Percentiles rank a stretch among this genome's conserved stretches.
These are phyloP conservation scores for Caranx melampygus DNA, from an alignment of 2,113 vertebrate genomes.

Conservation along the genomic window DNA sequence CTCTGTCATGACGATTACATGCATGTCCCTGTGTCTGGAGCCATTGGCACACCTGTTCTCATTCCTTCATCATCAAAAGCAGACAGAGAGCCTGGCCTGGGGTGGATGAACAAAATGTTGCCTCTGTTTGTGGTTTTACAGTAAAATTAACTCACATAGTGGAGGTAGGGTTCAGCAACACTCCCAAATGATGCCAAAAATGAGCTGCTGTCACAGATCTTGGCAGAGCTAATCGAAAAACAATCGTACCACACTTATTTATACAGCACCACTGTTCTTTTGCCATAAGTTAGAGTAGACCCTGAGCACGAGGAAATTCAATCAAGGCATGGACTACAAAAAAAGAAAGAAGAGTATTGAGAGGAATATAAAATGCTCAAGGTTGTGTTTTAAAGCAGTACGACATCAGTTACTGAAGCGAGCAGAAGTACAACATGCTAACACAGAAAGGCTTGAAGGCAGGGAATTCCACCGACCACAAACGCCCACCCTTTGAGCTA, in stretches of 20 bases:
- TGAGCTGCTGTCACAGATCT: too few species aligned
- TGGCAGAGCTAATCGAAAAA: too few species aligned
- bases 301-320: background rate
- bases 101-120: conserved; percentile 18
- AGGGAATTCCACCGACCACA: background rate
- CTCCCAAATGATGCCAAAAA: background rate
- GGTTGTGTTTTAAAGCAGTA: background rate
- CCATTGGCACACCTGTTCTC: conserved; percentile 74
- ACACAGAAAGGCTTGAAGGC: too few species aligned
- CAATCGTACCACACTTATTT: too few species aligned
- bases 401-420: background rate
- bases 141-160: background rate
- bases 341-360: background rate
- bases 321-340: background rate
- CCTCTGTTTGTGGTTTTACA: conserved; percentile 8
- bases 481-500: background rate
- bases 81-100: conserved; percentile 3
- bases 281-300: background rate
- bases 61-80: conserved; percentile 64
- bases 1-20: conserved; percentile 64
- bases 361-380: background rate
- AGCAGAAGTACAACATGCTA: background rate
- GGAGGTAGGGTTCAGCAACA: background rate
- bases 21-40: conserved; percentile 69
- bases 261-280: background rate